phyloP scores from a whole-genome alignment of 2,797 vertebrate species.

The Carcharodon carcharias region DNA sequence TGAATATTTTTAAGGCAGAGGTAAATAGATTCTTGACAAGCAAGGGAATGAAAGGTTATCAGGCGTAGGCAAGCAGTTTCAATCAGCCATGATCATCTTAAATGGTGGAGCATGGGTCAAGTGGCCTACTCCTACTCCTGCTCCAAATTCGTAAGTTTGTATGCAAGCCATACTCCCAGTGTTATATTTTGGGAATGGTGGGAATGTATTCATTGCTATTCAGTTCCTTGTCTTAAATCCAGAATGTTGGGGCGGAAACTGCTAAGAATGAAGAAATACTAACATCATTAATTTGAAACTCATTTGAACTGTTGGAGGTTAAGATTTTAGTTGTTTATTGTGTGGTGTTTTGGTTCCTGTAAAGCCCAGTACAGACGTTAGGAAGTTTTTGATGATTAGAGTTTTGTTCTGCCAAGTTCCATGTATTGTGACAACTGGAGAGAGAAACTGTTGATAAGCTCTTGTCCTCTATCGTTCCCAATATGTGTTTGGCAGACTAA shows the following conservation, averaged over 20 bases:
- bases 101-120: too few relatives aligned
- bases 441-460: not conserved
- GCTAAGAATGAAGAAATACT: not conserved
- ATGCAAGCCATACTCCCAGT: not conserved
- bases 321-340: not conserved
- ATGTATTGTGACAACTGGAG: not conserved
- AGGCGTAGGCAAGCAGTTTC: too few relatives aligned
- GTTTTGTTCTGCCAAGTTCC: constrained; percentile 25
- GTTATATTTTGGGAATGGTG: not conserved
- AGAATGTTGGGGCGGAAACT: not conserved
- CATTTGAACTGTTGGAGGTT: not conserved
- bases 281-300: not conserved
- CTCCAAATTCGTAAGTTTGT: too few relatives aligned
- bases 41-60: too few relatives aligned
- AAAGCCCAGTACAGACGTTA: not conserved
- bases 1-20: too few relatives aligned
- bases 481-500: constrained; percentile 39
- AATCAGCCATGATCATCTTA: too few relatives aligned
- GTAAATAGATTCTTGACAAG: too few relatives aligned
- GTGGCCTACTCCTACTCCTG: too few relatives aligned
- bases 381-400: not conserved
- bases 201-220: not conserved
- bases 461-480: constrained; percentile 1
- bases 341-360: constrained; percentile 1
- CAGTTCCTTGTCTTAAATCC: not conserved